Evolutionary conservation across 2,797 vertebrate species (phyloP), one percentile per base, ranked within the genome.

Genomic region (Sebastes iracundus): DNA sequence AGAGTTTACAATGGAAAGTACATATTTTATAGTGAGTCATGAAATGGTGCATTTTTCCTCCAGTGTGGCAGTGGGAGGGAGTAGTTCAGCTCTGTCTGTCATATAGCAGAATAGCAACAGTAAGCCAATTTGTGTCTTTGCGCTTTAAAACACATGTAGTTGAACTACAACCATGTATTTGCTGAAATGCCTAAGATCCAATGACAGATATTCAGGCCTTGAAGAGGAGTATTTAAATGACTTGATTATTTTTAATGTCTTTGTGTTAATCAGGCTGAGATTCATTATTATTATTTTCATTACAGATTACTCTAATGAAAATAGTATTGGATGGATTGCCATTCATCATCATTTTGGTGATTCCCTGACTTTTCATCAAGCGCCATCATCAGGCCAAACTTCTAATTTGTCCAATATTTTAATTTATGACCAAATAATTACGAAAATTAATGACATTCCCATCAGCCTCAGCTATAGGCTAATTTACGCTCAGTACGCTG

Each of bases 1-100:
- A 23, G 27, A 46, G 46, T 72, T 87, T 60, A 71, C 42, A 79
- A 61, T 53, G 42, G 74, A 77, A 75, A 63, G 35, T 59, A 55
- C 59, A 63, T 52, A 38, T 75, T 77, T 82, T 22, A 82, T 25
- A 65, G 56, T 6, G 8, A 66, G 52, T 70, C 66, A 3, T 73
- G 64, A 73, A 63, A 81, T 35, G 22, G 30, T 61, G 70, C 28
- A 38, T 79, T 65, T 78, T 71, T 14, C 38, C 58, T 65, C 33
- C 38, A 35, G 14, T 13, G 71, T 22, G 62, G 20, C 53, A 9
- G 35, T 33, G 22, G 9, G 52, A 11, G 25, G 7, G 32, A 62
- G 11, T 27, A 55, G 3, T 32, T 77, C 18, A 25, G 58, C 58
- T 70, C 46, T 61, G 58, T 64, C 64, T 63, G 58, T 65, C 65